Evolutionary conservation across 2,113 vertebrate genomes (phyloP).

Genomic region (Esox niger): DNA sequence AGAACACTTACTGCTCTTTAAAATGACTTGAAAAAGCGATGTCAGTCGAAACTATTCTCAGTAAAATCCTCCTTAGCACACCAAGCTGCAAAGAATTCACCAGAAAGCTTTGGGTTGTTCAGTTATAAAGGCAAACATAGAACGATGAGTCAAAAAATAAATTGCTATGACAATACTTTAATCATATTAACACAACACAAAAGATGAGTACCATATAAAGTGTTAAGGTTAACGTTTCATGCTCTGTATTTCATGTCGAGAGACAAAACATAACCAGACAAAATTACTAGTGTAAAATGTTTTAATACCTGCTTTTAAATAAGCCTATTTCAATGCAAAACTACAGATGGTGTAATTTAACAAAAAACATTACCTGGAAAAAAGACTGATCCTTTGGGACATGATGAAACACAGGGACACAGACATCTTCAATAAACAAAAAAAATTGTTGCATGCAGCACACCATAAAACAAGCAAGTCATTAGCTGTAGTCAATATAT

Average conservation of each 20-base stretch:
- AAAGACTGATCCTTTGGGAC: neutral
- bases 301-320: constrained; percentile 7
- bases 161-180: neutral
- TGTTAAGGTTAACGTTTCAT: neutral
- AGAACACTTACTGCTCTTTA: constrained; percentile 52
- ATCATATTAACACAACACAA: neutral
- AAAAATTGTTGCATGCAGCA: neutral
- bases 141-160: neutral
- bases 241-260: neutral
- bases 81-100: neutral
- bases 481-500: neutral
- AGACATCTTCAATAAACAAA: neutral
- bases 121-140: neutral
- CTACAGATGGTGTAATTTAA: neutral
- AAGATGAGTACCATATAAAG: neutral
- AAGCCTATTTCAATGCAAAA: neutral
- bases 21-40: constrained; percentile 26
- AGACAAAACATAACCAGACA: neutral
- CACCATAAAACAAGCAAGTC: constrained; percentile 9
- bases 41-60: constrained; percentile 5
- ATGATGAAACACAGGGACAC: neutral
- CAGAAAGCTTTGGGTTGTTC: neutral
- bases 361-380: neutral
- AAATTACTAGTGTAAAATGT: neutral
- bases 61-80: constrained; percentile 1